Evolutionary conservation across 1,140 invertebrate genomes (phyloP), one percentile per base, ranked within the genome.

Genomic region (Drosophila guanche): DNA sequence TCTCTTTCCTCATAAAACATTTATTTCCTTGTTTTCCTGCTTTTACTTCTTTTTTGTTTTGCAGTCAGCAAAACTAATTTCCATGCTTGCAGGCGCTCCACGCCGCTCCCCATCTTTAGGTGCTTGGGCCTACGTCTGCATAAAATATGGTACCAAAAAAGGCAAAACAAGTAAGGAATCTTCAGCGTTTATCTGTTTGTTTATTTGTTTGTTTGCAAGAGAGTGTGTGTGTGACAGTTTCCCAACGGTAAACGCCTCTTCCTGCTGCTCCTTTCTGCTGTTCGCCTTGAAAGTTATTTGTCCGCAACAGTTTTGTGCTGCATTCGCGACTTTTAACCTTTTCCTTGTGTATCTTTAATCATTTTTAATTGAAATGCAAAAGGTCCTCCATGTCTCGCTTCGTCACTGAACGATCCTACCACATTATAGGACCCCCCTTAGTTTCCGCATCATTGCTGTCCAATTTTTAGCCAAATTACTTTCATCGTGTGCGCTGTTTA

Each of bases 311-410:
- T 72, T 85, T 85, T 85, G 67, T 86, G 81, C 81, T 84, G 76
- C 67, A 73, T 73, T 76, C 69, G 59, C 62, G 52, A 58, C 77
- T 63, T 86, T 85, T 76, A 80, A 77, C 81, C 81, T 76, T 77
- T 84, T 81, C 61, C 72, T 80, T 75, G 77, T 81, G 73, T 85
- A 77, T 81, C 77, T 86, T 85, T 77, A 86, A 85, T 85, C 73
- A 85, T 77, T 86, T 77, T 86, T 85, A 86, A 86, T 86, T 86
- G 77, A 86, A 85, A 73, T 66, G 63, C 51, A 66, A 80, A 85
- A 80, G 68, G 81, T 51, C 52, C 48, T 62, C 33, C 10, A 4
- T 10, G 14, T 8, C 33, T 20, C n/a, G n/a, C n/a, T n/a, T n/a
- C n/a, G n/a, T n/a, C n/a, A n/a, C n/a, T n/a, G n/a, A n/a, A n/a